Conservation (phyloP, 2,113 vertebrate genomes). For the Xenopus laevis region DNA sequence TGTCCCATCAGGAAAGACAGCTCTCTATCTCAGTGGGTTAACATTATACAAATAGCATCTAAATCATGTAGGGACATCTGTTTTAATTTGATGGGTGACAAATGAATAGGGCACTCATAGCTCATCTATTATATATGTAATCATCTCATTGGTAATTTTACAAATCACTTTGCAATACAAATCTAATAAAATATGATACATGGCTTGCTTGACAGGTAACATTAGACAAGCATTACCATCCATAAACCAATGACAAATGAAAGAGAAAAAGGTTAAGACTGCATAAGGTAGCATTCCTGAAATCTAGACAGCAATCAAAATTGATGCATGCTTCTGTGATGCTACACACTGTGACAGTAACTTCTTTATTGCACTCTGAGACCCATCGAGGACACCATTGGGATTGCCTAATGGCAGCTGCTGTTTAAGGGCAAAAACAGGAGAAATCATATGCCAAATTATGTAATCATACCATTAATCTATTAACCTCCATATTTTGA, state of each 20-base stretch:
- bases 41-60: constrained; percentile 8
- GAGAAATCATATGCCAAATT: constrained; percentile 56
- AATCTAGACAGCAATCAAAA: constrained; percentile 77
- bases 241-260: constrained; percentile 83
- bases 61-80: constrained; percentile 25
- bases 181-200: constrained; percentile 64
- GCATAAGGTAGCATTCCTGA: constrained; percentile 77
- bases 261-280: constrained; percentile 79
- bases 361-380: constrained; percentile 77
- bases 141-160: constrained; percentile 59
- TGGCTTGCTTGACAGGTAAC: constrained; percentile 55
- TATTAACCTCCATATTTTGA: constrained; percentile 76
- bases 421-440: constrained; percentile 68
- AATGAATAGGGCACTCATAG: constrained; percentile 41
- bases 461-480: constrained; percentile 67
- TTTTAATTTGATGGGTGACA: constrained; percentile 48
- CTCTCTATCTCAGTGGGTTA: background rate
- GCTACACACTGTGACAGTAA: constrained; percentile 78
- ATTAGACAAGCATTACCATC: constrained; percentile 67
- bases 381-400: constrained; percentile 69
- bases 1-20: background rate
- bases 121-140: constrained; percentile 49
- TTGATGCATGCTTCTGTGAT: constrained; percentile 71
- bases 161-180: constrained; percentile 60
- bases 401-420: constrained; percentile 73